Conservation (phyloP, 2,797 vertebrate genomes). For the Falco rusticolus region DNA sequence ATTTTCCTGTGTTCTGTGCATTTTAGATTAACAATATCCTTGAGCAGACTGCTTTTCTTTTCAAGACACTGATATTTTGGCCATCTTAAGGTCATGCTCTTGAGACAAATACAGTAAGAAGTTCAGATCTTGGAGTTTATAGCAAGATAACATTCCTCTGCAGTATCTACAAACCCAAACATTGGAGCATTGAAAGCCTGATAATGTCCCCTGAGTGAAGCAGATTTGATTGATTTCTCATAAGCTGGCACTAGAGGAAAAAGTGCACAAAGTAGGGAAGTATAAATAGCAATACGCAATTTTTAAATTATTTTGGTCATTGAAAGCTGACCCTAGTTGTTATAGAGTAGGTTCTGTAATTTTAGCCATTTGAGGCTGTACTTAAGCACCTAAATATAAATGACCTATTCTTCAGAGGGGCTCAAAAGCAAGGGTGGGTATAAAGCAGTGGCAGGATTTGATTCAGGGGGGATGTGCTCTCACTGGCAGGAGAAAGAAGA, state of each 20-base stretch:
- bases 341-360: constrained; percentile 14
- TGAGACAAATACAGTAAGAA: background rate
- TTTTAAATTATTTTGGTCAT: constrained; percentile 30
- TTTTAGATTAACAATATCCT: background rate
- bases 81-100: background rate
- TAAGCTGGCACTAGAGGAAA: background rate
- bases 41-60: background rate
- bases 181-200: background rate
- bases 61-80: background rate
- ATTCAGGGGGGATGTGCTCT: background rate
- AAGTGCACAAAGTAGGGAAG: background rate
- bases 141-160: background rate
- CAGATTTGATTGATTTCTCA: background rate
- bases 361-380: constrained; percentile 16
- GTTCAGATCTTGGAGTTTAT: background rate
- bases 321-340: constrained; percentile 25
- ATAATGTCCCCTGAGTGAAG: background rate
- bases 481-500: background rate
- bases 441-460: background rate
- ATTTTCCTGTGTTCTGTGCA: background rate
- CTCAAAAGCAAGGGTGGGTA: background rate
- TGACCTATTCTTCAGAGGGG: constrained; percentile 23
- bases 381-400: constrained; percentile 44
- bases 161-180: background rate
- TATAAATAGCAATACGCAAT: constrained; percentile 37